Base-by-base conservation (phyloP, 2,797 vertebrate genomes). In the Neoniphon sammara region DNA sequence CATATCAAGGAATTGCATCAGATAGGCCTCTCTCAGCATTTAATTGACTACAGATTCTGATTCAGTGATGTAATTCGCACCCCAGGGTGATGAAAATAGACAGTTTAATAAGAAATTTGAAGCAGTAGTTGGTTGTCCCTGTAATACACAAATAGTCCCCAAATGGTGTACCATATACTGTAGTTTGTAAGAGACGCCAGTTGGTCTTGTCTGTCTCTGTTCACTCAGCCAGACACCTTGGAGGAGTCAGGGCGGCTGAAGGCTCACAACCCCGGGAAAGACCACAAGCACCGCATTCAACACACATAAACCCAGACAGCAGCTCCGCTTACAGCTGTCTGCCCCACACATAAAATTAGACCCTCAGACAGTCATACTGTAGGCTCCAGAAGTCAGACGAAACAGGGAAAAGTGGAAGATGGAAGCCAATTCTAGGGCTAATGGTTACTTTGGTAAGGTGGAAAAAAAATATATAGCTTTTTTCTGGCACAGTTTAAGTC, bases 271-370 rank as follows among this genome's bases (percentile, higher is more conserved):
- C 66, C 62, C 53, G 46, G 30, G 59, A 82, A 39, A 69, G 44
- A 81, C 81, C 70, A 55, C 53, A 81, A 77, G 75, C 66, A 66
- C 15, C 0, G 18, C 78, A 71, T 64, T 69, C 55, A 78, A 68
- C 76, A 58, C 42, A 68, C 86, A 75, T 86, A 77, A 89, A 84
- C 73, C 23, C 69, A 65, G 73, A 82, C 1, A 65, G 64, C 83
- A 77, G 85, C 89, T 92, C 90, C 21, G 1, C 85, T 90, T 89
- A 74, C 92, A 91, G 88, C 89, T 89, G 90, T 88, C 86, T 85
- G 86, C 73, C 7, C 39, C 0, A 7, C 52, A 71, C 65, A 59
- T 75, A 88, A 82, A 88, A 87, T 90, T 89, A 91, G 90, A 87
- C 65, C 61, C 67, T 21, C 68, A 74, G 70, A 76, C 86, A 64